Evolutionary conservation across 2,888 invertebrate species (phyloP).

Genomic region (Tenthredo mesomela): DNA sequence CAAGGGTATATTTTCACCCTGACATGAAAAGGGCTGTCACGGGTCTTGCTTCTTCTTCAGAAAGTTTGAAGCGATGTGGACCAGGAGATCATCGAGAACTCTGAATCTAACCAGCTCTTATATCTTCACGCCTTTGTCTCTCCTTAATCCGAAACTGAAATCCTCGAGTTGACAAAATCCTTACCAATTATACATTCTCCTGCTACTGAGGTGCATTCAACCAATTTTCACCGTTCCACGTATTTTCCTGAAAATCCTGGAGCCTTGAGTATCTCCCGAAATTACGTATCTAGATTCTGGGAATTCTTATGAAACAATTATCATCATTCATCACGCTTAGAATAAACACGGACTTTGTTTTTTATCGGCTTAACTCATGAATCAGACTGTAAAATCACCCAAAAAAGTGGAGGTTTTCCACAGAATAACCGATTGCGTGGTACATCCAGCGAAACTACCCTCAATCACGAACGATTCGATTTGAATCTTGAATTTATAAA

Average conservation of each 20-base stretch:
- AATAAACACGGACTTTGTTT: background rate
- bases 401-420: background rate
- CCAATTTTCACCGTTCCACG: background rate
- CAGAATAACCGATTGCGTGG: slow-evolving; percentile 17
- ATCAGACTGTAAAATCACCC: background rate
- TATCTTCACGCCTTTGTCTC: background rate
- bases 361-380: background rate
- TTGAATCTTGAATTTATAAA: background rate
- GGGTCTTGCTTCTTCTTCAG: background rate
- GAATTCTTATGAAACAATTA: background rate
- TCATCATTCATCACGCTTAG: background rate
- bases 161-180: background rate
- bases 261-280: background rate
- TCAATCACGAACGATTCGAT: slow-evolving; percentile 19
- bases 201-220: background rate
- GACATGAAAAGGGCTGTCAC: background rate
- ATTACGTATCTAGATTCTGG: background rate
- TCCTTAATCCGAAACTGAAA: background rate
- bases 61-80: background rate
- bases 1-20: background rate
- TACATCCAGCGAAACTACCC: background rate
- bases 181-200: background rate
- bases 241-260: background rate
- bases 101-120: background rate
- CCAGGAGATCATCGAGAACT: background rate